Evolutionary conservation across 2,888 invertebrate species (phyloP), one percentile per base, ranked within the genome.

Genomic region (Frankliniella fusca): DNA sequence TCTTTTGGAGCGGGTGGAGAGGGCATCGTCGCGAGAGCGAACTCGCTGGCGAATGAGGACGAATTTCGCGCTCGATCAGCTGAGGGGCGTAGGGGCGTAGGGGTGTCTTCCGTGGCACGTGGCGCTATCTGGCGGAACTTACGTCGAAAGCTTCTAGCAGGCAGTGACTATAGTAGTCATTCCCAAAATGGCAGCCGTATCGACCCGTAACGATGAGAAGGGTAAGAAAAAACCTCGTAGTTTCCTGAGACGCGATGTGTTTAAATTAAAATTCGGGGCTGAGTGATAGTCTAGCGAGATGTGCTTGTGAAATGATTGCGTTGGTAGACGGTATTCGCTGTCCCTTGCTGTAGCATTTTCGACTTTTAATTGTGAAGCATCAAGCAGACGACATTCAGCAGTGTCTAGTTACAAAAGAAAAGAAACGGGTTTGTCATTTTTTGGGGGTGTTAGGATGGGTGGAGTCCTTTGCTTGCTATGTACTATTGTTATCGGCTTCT

Each of bases 151-250:
- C 54, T 54, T 76, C 70, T 76, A 23, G 70, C 70, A 76, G 70
- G 70, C 70, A n/a, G 70, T 76, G 70, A 76, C 70, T 27, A 27
- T 76, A 76, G 70, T 76, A 76, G 70, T 76, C 70, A 76, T 76
- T 76, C 70, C 70, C 70, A 76, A 76, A 76, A 76, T 76, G 70
- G 70, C 70, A 76, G 70, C 70, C 70, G 70, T 76, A 76, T 76
- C 70, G 70, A 76, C 70, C 70, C 70, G 70, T 76, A 76, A 76
- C 70, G 70, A 76, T 76, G 70, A 76, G 70, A 76, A 76, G 70
- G 70, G 70, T 76, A 76, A 76, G 70, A 76, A 76, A 76, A 76
- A 76, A 76, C 27, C 70, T 76, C 12, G 70, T 23, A 76, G 70
- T 76, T 76, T 76, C 27, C 70, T 27, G 27, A 27, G 70, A 7